A percentile compares a stretch with the other conserved stretches of the same genome.
These are phyloP conservation scores for Dioctria rufipes DNA, from an alignment of 2,888 invertebrate species.

Conservation along the genomic window DNA sequence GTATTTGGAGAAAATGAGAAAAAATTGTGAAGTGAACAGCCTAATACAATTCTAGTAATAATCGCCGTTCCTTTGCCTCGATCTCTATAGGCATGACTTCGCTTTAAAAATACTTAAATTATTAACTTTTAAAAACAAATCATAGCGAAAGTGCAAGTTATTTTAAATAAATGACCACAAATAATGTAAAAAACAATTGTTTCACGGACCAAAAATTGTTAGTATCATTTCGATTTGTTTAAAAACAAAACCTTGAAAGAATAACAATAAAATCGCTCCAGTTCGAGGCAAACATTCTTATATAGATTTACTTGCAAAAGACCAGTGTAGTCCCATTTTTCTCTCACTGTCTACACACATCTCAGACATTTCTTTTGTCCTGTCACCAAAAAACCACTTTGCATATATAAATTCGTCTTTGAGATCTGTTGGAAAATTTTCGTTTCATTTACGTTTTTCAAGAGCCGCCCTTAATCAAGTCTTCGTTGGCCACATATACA, in stretches of 20 bases:
- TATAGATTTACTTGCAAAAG: background rate
- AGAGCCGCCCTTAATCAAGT: constrained; percentile 50
- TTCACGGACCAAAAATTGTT: constrained; percentile 12
- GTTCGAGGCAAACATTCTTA: constrained; percentile 10
- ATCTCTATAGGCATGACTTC: too few species aligned
- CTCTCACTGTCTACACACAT: constrained; percentile 45
- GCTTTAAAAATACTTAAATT: too few species aligned
- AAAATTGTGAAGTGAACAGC: too few species aligned
- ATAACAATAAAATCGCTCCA: constrained; percentile 41
- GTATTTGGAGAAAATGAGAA: too few species aligned
- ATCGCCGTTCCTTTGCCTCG: too few species aligned
- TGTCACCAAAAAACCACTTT: constrained; percentile 66
- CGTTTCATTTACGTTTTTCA: constrained; percentile 47
- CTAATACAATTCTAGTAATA: too few species aligned
- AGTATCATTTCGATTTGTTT: constrained; percentile 26
- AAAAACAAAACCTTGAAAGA: constrained; percentile 28
- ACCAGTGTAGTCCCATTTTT: constrained; percentile 43
- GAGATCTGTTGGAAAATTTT: constrained; percentile 28
- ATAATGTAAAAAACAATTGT: constrained; percentile 11
- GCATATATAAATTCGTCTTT: constrained; percentile 70
- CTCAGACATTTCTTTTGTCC: constrained; percentile 62
- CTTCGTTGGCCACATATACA: constrained; percentile 21
- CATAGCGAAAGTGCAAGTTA: background rate
- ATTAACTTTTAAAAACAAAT: too few species aligned
- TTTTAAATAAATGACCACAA: background rate